Percentiles rank a stretch among this genome's conserved stretches.
Evolutionary conservation across 92 coral and sea anemone species (phyloP).

Genomic region (Heliopora coerulea): DNA sequence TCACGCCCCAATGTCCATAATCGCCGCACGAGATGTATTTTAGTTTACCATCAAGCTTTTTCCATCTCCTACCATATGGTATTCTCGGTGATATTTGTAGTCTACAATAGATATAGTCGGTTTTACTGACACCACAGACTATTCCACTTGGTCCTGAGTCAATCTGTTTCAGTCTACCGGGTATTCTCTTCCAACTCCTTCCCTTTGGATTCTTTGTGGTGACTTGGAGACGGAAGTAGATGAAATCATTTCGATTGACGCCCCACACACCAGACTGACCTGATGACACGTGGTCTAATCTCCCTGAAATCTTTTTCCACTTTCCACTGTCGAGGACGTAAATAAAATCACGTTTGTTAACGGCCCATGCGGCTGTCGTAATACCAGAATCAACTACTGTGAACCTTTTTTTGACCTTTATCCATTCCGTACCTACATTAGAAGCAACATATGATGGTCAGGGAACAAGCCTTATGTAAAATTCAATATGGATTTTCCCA

Average conservation of each 20-base stretch:
- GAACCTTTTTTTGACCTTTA: neutral
- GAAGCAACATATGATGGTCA: too few relatives aligned
- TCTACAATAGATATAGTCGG: constrained; percentile 26
- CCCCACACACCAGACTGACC: constrained; percentile 53
- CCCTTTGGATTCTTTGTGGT: constrained; percentile 10
- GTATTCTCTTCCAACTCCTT: constrained; percentile 36
- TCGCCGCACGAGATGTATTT: constrained; percentile 41
- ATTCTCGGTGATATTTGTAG: neutral
- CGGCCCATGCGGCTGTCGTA: constrained; percentile 23
- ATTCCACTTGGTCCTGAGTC: constrained; percentile 48
- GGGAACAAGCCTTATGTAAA: too few relatives aligned
- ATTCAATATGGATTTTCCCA: too few relatives aligned
- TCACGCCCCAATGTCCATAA: constrained; percentile 49
- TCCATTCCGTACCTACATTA: neutral
- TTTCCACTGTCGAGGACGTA: constrained; percentile 7
- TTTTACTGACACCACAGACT: constrained; percentile 48
- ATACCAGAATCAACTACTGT: constrained; percentile 29
- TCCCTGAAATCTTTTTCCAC: neutral
- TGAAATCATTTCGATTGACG: constrained; percentile 7
- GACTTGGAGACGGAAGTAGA: constrained; percentile 38
- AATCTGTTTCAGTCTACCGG: constrained; percentile 45
- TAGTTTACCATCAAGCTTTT: constrained; percentile 30
- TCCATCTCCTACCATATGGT: neutral
- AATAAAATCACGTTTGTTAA: constrained; percentile 7
- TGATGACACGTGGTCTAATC: constrained; percentile 12